Evolutionary conservation across 1,140 invertebrate species (phyloP).

Genomic region (Probaryconus sp.): DNA sequence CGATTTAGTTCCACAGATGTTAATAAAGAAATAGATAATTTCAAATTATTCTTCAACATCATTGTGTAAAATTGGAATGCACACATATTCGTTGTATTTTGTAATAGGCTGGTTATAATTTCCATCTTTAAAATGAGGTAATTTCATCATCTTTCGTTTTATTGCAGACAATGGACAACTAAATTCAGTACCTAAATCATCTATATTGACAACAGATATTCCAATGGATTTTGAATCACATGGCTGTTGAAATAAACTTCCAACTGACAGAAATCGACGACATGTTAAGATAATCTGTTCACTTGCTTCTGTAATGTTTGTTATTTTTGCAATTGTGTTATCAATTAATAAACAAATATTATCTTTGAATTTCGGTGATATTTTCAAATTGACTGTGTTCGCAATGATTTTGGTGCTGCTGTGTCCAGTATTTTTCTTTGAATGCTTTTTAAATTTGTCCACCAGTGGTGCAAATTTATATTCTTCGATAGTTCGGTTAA

Average conservation of each 20-base stretch:
- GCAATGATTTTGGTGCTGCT: neutral
- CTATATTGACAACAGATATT: neutral
- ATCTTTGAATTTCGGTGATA: no score
- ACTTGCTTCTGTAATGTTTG: neutral
- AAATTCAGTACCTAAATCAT: neutral
- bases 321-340: neutral
- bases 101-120: no score
- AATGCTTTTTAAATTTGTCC: neutral
- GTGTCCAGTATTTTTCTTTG: neutral
- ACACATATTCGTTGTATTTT: no score
- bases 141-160: conserved; percentile 11
- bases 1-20: no score
- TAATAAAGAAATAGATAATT: no score
- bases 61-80: no score
- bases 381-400: no score
- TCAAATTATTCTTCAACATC: no score
- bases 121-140: no score
- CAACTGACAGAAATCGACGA: neutral
- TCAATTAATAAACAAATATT: conserved; percentile 1
- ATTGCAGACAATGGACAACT: neutral
- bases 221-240: conserved; percentile 5
- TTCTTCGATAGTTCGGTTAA: neutral
- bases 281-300: neutral
- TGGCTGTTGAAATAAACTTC: neutral
- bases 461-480: neutral